A percentile compares a stretch with the other conserved stretches of the same genome.
phyloP scores from a whole-genome alignment of 1,140 invertebrate genomes.

The Drosophila bifasciata region DNA sequence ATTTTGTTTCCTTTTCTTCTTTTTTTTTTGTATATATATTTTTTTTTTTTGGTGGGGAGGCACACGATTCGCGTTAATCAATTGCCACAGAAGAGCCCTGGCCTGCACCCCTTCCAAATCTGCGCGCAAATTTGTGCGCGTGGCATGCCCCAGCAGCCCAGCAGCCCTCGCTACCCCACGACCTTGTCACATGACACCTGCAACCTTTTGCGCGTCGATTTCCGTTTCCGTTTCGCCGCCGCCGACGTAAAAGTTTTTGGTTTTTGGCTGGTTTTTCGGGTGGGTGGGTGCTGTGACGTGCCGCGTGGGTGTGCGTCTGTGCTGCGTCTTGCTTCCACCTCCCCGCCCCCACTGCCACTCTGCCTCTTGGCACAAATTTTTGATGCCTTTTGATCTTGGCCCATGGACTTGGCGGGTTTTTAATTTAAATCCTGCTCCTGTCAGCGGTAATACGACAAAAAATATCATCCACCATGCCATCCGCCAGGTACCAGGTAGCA shows the following conservation, averaged over 20 bases:
- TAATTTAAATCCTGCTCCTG: slow-evolving; percentile 79
- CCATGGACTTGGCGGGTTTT: slow-evolving; percentile 79
- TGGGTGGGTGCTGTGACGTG: slow-evolving; percentile 1
- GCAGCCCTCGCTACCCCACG: slow-evolving; percentile 37
- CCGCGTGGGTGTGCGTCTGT: slow-evolving; percentile 8
- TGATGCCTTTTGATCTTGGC: slow-evolving; percentile 81
- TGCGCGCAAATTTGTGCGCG: slow-evolving; percentile 51
- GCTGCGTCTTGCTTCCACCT: slow-evolving; percentile 1
- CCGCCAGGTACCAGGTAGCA: no score
- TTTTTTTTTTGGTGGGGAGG: background rate
- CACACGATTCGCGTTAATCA: slow-evolving; percentile 51
- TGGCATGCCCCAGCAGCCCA: slow-evolving; percentile 16
- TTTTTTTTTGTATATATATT: slow-evolving; percentile 10
- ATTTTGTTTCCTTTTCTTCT: slow-evolving; percentile 47
- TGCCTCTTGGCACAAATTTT: slow-evolving; percentile 58
- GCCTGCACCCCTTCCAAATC: slow-evolving; percentile 8
- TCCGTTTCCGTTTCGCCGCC: slow-evolving; percentile 75
- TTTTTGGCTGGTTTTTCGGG: slow-evolving; percentile 51
- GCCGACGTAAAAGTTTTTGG: slow-evolving; percentile 60
- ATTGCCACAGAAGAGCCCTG: slow-evolving; percentile 33
- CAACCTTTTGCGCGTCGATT: slow-evolving; percentile 81
- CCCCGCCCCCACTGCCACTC: no score
- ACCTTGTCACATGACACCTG: slow-evolving; percentile 80
- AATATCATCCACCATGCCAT: slow-evolving; percentile 39
- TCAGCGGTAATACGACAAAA: slow-evolving; percentile 80